Evolutionary conservation across 1,140 invertebrate species (phyloP), one percentile per base, ranked within the genome.

Genomic region (Megalonaias nervosa): DNA sequence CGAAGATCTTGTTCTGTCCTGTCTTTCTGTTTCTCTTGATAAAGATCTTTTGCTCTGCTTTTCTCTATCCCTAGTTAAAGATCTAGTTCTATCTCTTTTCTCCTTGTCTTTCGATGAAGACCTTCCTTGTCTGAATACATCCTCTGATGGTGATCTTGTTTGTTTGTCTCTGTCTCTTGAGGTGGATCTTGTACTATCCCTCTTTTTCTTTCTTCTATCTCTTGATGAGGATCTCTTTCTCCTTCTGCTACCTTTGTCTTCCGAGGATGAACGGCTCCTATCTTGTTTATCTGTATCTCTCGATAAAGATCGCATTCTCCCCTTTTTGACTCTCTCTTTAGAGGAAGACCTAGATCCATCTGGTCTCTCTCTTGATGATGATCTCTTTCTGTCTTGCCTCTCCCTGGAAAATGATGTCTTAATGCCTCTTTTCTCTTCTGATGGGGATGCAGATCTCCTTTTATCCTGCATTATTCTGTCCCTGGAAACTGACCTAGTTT

Each of bases 61-160:
- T 48, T 74, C 62, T 67, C 72, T 74, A 23, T 19, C 65, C 12
- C 9, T 26, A 21, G 59, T 72, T 48, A 56, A 38, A 14, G 72
- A 74, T 48, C 38, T 48, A 48, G 38, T 48, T 48, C 31, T 31
- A 31, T 31, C 5, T 5, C 38, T 48, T 48, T 48, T 48, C 38
- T 48, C 38, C 38, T 48, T 48, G 38, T 48, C 38, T 11, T 48
- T 48, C 0, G 38, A 48, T 48, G 38, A 48, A 16, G 14, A 21
- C 16, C 72, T 66, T 67, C 67, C 69, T n/a, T 67, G 21, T 75
- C 17, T 75, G 60, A 31, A 31, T 48, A 31, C 23, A 23, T 74
- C 66, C 31, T 26, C 60, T 74, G 55, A n/a, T n/a, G 21, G 21
- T 55, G 66, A 67, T 48, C 38, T 67, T 19, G 26, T 67, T 67